Evolutionary conservation across 2,888 invertebrate species (phyloP), one percentile per base, ranked within the genome.

Genomic region (Hermaeophaga mercurialis): DNA sequence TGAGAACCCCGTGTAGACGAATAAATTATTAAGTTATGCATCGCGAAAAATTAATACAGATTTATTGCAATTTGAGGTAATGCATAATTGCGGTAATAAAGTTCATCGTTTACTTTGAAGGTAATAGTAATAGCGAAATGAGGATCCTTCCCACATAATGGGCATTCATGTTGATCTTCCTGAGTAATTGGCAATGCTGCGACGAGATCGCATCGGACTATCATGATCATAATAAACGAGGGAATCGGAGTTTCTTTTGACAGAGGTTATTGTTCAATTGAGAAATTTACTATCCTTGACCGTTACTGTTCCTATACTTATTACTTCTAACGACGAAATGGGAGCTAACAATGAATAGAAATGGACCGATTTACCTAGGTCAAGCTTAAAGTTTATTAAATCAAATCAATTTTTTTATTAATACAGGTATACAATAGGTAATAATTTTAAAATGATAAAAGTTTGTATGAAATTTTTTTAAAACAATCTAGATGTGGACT

Each of bases 71-170:
- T 59, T 59, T 58, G 49, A 55, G 55, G 63, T 64, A 66, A 66
- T 64, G 63, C 55, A 58, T 66, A 66, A 64, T 66, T 64, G 64
- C 64, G 39, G 64, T 58, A 61, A 64, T 61, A 58, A 53, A 59
- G 56, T 59, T 63, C 62, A 63, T 59, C 61, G 61, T 66, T 64
- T 66, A 61, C 63, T 61, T 64, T 59, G 43, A 47, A 24, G 43
- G 43, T 43, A 43, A 22, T 43, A 41, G 39, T 57, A 52, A 54
- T 54, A 53, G 57, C 53, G 50, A 55, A 58, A 50, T 47, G 58
- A 47, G 58, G 56, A 48, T 56, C 56, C 59, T 49, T 56, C 59
- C 56, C 59, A 56, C 59, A 56, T 58, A 52, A 58, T 58, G 22
- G 24, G 39, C 17, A 46, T 50, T 47, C 53, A 47, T 43, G 53